Base-by-base conservation (phyloP, 2,113 vertebrate genomes). In the Spermophilus dauricus region DNA sequence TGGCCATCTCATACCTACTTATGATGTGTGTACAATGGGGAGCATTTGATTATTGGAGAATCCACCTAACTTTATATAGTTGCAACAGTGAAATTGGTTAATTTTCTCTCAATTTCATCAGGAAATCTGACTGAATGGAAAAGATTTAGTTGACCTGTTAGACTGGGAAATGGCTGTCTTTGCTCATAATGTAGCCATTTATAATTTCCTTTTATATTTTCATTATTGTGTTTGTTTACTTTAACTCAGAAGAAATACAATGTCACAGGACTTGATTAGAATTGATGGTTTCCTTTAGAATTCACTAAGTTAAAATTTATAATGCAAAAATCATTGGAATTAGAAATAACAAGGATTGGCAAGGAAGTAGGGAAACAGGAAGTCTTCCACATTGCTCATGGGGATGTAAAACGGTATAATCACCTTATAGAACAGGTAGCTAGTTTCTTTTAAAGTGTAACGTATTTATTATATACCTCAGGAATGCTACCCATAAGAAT, bases 311-410 rank as follows among this genome's bases (percentile, higher is more conserved):
- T 48, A n/a, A 77, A 30, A 88, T 82, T 30, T 91, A 42, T 65
- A 75, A 90, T 85, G 9, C 67, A 90, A 78, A 85, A 92, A 17
- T 92, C 48, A 61, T 53, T 48, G 56, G 39, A 2, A 90, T 95
- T 30, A 91, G 58, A 86, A 91, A 63, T 90, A 63, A 69, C 10
- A 76, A 58, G 24, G 48, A 18, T 34, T 91, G 67, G 18, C 7
- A 34, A 30, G 42, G 30, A 89, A 39, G 14, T 5, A 63, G 63
- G n/a, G 58, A 85, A 83, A 67, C 65, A 37, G 30, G 39, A 75
- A 63, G 56, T 22, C 17, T 77, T 22, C 63, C 20, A 86, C 8
- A 5, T 14, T 32, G 13, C 9, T 67, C 11, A n/a, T 61, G 26
- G 20, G 58, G 30, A 84, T 73, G 10, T 45, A 53, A 94, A 87